phyloP scores from a whole-genome alignment of 1,140 invertebrate species.

The Samia ricini region DNA sequence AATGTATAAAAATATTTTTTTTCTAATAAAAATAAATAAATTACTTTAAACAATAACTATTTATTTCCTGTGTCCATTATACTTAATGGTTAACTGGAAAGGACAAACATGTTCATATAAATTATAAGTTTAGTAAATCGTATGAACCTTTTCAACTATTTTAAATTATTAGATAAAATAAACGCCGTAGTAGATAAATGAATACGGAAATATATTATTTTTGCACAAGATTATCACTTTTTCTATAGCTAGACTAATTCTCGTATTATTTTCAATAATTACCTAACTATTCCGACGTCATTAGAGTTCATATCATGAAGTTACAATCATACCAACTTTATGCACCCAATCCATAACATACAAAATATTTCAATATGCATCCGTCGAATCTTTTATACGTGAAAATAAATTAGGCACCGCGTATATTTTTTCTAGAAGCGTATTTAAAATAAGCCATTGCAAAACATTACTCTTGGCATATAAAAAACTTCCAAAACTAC shows the following conservation, averaged over 20 bases:
- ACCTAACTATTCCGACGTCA: conserved; percentile 38
- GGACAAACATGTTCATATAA: no score
- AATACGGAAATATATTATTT: neutral
- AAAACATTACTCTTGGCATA: neutral
- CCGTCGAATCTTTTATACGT: conserved; percentile 14
- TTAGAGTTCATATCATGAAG: conserved; percentile 57
- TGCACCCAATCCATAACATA: conserved; percentile 33
- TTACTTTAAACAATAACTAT: no score
- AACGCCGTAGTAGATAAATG: no score
- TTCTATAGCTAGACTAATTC: conserved; percentile 38
- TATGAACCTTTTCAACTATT: no score
- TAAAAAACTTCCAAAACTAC: neutral
- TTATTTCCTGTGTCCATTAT: no score
- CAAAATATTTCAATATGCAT: conserved; percentile 30
- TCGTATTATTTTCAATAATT: neutral
- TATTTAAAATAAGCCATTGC: conserved; percentile 35
- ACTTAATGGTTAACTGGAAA: no score
- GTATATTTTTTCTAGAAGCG: conserved; percentile 68
- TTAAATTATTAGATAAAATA: no score
- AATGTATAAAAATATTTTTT: no score
- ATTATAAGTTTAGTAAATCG: no score
- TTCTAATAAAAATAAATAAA: no score
- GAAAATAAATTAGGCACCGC: conserved; percentile 23
- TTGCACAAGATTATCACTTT: conserved; percentile 27
- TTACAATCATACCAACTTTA: conserved; percentile 62